Conservation (phyloP, 2,888 invertebrate species). For the Macrophya annulata region DNA sequence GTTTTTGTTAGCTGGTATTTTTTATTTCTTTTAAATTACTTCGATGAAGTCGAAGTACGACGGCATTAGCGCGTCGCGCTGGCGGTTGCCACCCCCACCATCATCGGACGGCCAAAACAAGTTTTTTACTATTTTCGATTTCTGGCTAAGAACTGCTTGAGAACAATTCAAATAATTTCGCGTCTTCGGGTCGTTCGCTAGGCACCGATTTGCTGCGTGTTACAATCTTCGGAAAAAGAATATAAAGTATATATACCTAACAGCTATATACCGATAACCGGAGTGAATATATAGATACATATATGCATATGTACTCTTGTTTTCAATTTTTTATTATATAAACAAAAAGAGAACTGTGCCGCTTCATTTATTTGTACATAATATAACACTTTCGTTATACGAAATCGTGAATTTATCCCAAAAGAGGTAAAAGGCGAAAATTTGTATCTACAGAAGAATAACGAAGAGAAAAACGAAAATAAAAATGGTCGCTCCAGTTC, state of each 20-base stretch:
- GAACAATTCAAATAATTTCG: constrained; percentile 49
- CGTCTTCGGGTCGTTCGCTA: constrained; percentile 50
- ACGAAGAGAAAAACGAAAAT: background rate
- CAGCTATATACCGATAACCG: too few species aligned
- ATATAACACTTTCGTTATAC: background rate
- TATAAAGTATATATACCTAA: background rate
- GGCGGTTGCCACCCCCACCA: constrained; percentile 58
- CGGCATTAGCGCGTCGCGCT: constrained; percentile 57
- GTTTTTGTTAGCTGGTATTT: background rate
- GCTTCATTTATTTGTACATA: background rate
- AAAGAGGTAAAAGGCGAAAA: background rate
- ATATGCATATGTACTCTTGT: too few species aligned
- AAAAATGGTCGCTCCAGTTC: background rate
- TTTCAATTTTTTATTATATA: background rate
- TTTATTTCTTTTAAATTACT: constrained; percentile 21
- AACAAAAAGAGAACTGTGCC: constrained; percentile 13
- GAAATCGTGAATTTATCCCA: background rate
- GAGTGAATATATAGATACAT: too few species aligned
- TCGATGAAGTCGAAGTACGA: constrained; percentile 58
- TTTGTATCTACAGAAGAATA: background rate
- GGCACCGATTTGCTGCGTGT: constrained; percentile 22
- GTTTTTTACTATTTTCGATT: constrained; percentile 54
- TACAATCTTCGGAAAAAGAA: background rate
- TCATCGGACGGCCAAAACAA: constrained; percentile 52
- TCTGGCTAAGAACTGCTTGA: constrained; percentile 53